phyloP scores from a whole-genome alignment of 2,113 vertebrate species.

The Myiozetetes cayanensis region DNA sequence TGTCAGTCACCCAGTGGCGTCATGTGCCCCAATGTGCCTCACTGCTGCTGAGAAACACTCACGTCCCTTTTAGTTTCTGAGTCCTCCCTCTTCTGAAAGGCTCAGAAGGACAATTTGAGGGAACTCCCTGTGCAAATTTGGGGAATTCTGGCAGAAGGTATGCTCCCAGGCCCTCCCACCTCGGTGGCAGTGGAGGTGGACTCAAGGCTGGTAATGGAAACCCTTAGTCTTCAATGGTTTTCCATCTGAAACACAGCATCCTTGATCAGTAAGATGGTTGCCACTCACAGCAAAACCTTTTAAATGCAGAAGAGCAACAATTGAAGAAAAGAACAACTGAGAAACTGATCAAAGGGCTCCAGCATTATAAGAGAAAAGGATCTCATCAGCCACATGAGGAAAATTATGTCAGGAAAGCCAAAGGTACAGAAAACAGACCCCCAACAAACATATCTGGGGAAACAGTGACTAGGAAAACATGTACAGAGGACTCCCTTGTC shows the following conservation, averaged over 20 bases:
- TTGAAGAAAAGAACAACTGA: not conserved
- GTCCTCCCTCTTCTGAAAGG: not conserved
- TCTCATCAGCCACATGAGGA: not conserved
- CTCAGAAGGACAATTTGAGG: not conserved
- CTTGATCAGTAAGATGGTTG: not conserved
- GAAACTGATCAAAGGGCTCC: not conserved
- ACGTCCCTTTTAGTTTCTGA: not conserved
- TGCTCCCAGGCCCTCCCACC: rapidly evolving
- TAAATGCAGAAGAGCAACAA: not conserved
- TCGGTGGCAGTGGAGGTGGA: not conserved
- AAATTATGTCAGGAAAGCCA: not conserved
- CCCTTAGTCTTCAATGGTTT: not conserved
- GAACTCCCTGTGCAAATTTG: not conserved
- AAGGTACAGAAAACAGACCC: not conserved
- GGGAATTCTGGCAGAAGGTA: not conserved
- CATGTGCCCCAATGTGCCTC: not conserved
- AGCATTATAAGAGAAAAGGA: not conserved
- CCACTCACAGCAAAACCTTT: not conserved
- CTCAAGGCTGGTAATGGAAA: not conserved
- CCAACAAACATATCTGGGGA: not conserved
- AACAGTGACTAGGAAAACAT: not conserved
- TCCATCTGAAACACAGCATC: not conserved
- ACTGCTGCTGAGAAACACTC: rapidly evolving
- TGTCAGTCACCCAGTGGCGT: not conserved
- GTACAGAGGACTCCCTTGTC: not conserved